phyloP scores from a whole-genome alignment of 2,888 invertebrate species.

The Geophilus truncorum region DNA sequence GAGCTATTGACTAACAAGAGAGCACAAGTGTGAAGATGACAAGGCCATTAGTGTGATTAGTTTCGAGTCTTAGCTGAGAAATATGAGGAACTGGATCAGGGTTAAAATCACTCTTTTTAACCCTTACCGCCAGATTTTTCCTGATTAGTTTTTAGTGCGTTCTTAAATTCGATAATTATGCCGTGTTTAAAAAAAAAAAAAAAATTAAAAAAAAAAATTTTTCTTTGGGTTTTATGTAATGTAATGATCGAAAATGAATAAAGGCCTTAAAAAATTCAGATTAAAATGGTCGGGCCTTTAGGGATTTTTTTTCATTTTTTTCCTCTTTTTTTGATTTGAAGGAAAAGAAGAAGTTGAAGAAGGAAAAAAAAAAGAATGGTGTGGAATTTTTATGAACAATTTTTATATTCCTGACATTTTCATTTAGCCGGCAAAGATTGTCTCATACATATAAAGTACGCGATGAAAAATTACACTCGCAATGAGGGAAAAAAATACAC shows the following conservation, averaged over 20 bases:
- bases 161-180: not conserved
- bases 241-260: not conserved
- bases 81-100: not conserved
- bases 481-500: not conserved
- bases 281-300: not conserved
- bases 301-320: too few relatives aligned
- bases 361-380: not conserved
- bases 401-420: constrained; percentile 25
- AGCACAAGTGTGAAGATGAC: not conserved
- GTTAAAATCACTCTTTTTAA: not conserved
- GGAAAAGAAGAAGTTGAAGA: not conserved
- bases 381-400: constrained; percentile 27
- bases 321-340: not conserved
- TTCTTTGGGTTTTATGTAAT: not conserved
- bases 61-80: not conserved
- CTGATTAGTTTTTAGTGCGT: too few relatives aligned
- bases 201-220: too few relatives aligned
- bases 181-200: not conserved
- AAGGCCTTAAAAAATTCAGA: not conserved
- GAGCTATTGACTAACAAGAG: not conserved
- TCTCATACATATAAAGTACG: constrained; percentile 24
- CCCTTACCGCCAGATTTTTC: not conserved
- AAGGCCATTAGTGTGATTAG: constrained; percentile 4
- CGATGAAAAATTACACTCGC: constrained; percentile 6
- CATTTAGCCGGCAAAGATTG: constrained; percentile 23